Base-by-base conservation (phyloP, 1,140 invertebrate species). In the Drosophila pandora region DNA sequence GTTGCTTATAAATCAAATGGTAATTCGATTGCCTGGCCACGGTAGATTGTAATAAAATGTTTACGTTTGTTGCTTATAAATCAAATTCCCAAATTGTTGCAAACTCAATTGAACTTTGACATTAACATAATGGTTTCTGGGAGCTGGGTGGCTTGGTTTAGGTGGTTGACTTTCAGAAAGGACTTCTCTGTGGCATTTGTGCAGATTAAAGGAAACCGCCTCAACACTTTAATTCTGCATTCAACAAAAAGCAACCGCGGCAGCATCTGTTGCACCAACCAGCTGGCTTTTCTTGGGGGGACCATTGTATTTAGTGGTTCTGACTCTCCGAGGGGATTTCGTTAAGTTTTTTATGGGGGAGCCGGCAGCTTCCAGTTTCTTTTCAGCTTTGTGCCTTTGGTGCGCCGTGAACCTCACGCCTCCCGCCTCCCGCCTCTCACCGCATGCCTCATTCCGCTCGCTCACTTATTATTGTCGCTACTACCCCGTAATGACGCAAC, bases 291-390 rank as follows among this genome's bases (percentile, higher is more conserved):
- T 65, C 73, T 77, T 76, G 63, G 54, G 30, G 71, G 34, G 13
- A 21, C 82, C 75, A 87, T 85, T 85, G 81, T 85, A 85, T 81
- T 84, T 80, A 84, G 83, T 43, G 41, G 41, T 43, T 21, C 41
- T 43, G 41, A 41, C 52, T 48, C 57, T 67, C 50, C 64, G 39
- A 60, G 54, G 81, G 73, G 60, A 77, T 74, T 69, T 65, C 30
- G 55, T 58, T 22, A 53, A 55, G 59, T 64, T 64, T 64, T 84
- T 64, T 77, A 62, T 74, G 17, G 67, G 47, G 56, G 54, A 45
- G 21, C 52, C 65, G 62, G 62, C 55, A 57, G 57, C 45, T 63
- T 54, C 65, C 41, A 43, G 41, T 43, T 43, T 13, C 43, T 72
- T 74, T 73, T 56, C 59, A 62, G 65, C 80, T 84, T 76, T 85